Conservation (phyloP, 92 coral and sea anemone genomes). For the Epizoanthus fatuus region DNA sequence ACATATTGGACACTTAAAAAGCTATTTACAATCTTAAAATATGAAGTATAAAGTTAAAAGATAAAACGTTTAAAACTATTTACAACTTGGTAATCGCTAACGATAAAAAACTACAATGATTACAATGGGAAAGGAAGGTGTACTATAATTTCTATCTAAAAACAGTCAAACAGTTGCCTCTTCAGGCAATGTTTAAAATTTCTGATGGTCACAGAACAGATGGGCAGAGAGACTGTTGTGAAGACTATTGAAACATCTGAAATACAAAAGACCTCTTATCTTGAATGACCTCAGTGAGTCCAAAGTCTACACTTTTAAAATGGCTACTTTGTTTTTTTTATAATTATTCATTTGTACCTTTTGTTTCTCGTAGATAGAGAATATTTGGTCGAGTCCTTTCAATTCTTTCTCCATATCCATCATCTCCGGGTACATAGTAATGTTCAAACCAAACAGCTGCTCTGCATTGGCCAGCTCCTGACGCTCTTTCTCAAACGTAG, state of each 20-base stretch:
- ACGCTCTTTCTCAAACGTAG: constrained; percentile 91
- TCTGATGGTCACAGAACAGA: no score
- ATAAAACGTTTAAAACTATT: no score
- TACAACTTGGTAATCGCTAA: no score
- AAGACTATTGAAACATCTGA: neutral
- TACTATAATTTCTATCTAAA: no score
- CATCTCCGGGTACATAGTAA: constrained; percentile 97
- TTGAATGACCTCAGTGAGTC: neutral
- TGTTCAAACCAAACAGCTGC: constrained; percentile 94
- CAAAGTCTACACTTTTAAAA: neutral
- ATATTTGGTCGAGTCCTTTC: constrained; percentile 95
- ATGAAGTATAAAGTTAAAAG: no score
- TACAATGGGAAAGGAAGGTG: no score
- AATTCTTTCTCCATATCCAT: constrained; percentile 97
- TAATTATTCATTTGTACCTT: constrained; percentile 55
- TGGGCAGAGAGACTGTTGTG: neutral
- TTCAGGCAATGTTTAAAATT: no score
- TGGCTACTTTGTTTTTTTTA: neutral
- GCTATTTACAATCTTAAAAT: no score
- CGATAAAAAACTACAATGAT: no score
- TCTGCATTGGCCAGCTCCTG: constrained; percentile 99
- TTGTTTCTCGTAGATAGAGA: constrained; percentile 93
- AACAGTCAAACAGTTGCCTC: no score
- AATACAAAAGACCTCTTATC: neutral
- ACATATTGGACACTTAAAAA: no score